These are phyloP conservation scores for Cosmia pyralina DNA, from an alignment of 2,888 invertebrate genomes.

Conservation along the genomic window DNA sequence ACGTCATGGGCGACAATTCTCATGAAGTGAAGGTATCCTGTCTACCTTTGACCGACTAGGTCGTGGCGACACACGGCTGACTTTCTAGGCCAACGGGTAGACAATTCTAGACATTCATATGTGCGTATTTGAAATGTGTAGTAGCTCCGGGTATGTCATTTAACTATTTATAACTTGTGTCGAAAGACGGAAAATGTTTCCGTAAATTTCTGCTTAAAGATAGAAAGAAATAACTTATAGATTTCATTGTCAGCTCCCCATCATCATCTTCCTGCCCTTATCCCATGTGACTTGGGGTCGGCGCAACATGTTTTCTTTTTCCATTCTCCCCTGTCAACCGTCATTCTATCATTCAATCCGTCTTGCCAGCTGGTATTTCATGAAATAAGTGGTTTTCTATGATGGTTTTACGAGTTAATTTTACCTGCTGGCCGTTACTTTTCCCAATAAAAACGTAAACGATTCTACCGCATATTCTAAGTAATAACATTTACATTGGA, in stretches of 20 bases:
- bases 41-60: slow-evolving; percentile 84
- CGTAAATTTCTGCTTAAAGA: neutral
- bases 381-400: neutral
- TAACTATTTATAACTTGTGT: slow-evolving; percentile 1
- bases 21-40: slow-evolving; percentile 82
- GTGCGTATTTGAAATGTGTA: slow-evolving; percentile 34
- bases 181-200: neutral
- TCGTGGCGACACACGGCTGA: slow-evolving; percentile 73
- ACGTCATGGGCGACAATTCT: slow-evolving; percentile 72
- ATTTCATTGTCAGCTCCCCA: neutral
- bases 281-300: too few relatives aligned
- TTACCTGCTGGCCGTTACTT: neutral
- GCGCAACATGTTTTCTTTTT: neutral
- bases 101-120: slow-evolving; percentile 51
- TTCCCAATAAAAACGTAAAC: slow-evolving; percentile 12
- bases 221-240: neutral
- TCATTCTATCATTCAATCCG: too few relatives aligned
- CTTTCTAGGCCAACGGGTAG: slow-evolving; percentile 83
- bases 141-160: slow-evolving; percentile 15
- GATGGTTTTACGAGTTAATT: neutral
- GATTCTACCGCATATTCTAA: slow-evolving; percentile 21
- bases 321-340: neutral
- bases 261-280: neutral
- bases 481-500: slow-evolving; percentile 41
- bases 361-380: neutral